Conservation (phyloP, 2,888 invertebrate species). For the Chorisops tibialis region DNA sequence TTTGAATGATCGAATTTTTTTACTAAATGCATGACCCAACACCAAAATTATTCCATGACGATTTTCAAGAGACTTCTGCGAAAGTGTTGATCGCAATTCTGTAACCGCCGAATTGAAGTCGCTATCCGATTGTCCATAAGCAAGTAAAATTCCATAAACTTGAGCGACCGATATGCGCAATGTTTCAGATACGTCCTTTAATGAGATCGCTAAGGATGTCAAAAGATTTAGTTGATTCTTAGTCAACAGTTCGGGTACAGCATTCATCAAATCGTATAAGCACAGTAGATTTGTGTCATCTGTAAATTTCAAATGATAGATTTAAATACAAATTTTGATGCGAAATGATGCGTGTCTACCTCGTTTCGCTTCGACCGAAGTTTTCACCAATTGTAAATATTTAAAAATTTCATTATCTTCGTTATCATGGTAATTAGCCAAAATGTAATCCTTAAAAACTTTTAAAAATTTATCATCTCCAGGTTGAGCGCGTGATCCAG, state of each 20-base stretch:
- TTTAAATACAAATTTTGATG: background rate
- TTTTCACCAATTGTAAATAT: conserved; percentile 66
- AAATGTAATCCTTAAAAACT: conserved; percentile 63
- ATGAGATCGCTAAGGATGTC: conserved; percentile 50
- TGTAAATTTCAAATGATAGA: conserved; percentile 29
- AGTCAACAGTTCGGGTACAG: conserved; percentile 68
- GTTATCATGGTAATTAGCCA: conserved; percentile 55
- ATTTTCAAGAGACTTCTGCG: conserved; percentile 59
- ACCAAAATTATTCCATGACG: conserved; percentile 77
- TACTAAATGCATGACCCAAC: conserved; percentile 67
- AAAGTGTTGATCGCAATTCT: conserved; percentile 43
- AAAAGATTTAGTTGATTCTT: conserved; percentile 57
- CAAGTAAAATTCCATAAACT: conserved; percentile 70
- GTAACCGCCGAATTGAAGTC: conserved; percentile 57
- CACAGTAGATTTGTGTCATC: conserved; percentile 60
- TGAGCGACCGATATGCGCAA: conserved; percentile 70
- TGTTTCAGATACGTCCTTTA: conserved; percentile 72
- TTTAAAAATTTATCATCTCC: conserved; percentile 56
- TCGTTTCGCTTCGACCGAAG: conserved; percentile 63
- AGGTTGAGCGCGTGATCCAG: conserved; percentile 62
- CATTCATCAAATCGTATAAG: conserved; percentile 80
- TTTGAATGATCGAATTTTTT: conserved; percentile 56
- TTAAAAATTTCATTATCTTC: conserved; percentile 60
- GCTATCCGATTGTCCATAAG: conserved; percentile 54
- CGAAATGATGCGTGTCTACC: conserved; percentile 52